A percentile compares a stretch with the other conserved stretches of the same genome.
These are phyloP conservation scores for Urophycis tenuis DNA, from an alignment of 2,797 vertebrate species.

Conservation along the genomic window DNA sequence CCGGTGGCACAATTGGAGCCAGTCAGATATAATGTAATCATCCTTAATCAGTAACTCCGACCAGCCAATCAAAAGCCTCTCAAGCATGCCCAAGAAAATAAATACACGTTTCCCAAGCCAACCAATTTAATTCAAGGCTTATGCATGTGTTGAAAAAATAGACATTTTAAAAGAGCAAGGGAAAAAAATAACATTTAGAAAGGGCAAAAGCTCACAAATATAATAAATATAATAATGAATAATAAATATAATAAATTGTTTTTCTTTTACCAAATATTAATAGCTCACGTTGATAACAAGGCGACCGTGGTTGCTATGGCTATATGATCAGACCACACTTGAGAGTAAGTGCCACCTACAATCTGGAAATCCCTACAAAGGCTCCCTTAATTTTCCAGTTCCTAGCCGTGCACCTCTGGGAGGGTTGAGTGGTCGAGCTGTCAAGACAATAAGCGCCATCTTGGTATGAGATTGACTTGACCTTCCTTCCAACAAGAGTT, in stretches of 20 bases:
- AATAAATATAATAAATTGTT: no score
- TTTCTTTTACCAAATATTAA: no score
- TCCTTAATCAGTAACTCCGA: not conserved
- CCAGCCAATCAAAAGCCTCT: not conserved
- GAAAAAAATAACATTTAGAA: no score
- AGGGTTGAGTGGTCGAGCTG: conserved; percentile 48
- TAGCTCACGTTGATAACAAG: not conserved
- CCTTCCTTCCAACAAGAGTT: conserved; percentile 22
- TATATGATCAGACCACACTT: not conserved
- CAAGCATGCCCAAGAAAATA: not conserved
- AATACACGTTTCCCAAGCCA: not conserved
- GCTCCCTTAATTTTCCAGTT: conserved; percentile 15
- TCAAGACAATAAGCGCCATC: conserved; percentile 42
- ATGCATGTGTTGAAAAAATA: not conserved
- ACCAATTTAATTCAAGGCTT: no score
- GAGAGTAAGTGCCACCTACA: not conserved
- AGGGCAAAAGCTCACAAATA: not conserved
- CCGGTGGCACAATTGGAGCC: not conserved
- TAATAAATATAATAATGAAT: not conserved
- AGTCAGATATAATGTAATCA: not conserved
- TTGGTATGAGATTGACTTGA: conserved; percentile 38
- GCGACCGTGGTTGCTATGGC: not conserved
- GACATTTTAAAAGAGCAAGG: no score
- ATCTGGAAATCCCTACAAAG: not conserved
- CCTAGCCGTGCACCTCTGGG: conserved; percentile 38